phyloP scores from a whole-genome alignment of 2,113 vertebrate genomes.

The Podarcis cretensis region DNA sequence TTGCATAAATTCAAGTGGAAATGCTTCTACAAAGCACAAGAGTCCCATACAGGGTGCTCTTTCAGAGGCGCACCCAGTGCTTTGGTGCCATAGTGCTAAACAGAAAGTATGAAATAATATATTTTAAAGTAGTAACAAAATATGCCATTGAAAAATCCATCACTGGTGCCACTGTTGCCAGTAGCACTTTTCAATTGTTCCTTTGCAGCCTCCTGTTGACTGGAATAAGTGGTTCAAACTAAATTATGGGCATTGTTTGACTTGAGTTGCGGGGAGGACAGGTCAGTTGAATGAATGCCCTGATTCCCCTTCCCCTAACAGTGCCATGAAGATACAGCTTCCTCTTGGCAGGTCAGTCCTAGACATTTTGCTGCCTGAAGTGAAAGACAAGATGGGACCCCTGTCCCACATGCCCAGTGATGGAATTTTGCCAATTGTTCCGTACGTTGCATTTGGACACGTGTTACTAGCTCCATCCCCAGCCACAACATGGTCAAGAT shows the following conservation, averaged over 20 bases:
- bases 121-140: not conserved
- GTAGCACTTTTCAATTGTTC: not conserved
- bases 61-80: no score
- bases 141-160: not conserved
- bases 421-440: not conserved
- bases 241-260: not conserved
- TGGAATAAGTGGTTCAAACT: not conserved
- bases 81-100: not conserved
- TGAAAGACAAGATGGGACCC: no score
- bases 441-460: not conserved
- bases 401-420: not conserved
- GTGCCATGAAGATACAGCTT: not conserved
- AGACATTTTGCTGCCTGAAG: no score
- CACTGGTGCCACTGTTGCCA: not conserved
- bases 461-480: not conserved
- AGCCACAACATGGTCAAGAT: not conserved
- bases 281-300: not conserved
- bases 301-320: not conserved
- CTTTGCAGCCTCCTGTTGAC: not conserved
- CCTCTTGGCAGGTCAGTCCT: not conserved
- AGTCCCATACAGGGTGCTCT: no score
- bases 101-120: not conserved
- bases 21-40: not conserved
- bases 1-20: not conserved
- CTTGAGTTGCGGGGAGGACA: not conserved